phyloP scores from a whole-genome alignment of 64 coral and sea anemone species.

The Hydrozoanthus tunicans region DNA sequence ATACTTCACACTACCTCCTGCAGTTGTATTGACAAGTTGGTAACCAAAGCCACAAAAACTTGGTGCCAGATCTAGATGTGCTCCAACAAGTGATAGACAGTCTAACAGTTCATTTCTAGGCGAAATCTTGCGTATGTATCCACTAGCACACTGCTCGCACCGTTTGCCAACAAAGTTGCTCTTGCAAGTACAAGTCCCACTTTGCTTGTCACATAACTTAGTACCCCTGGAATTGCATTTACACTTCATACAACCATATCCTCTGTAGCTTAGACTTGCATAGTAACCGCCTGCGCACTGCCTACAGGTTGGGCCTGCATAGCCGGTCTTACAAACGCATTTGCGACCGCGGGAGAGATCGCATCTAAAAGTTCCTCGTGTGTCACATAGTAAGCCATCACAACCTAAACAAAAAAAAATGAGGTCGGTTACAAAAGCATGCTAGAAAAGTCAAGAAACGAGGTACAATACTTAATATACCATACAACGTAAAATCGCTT shows the following conservation, averaged over 20 bases:
- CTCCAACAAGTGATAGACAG: conserved; percentile 4
- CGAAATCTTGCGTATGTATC: conserved; percentile 26
- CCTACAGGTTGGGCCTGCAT: neutral
- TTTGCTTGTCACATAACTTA: conserved; percentile 36
- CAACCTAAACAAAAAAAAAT: conserved; percentile 34
- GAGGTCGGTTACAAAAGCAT: neutral
- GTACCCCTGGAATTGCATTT: conserved; percentile 15
- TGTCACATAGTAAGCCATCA: neutral
- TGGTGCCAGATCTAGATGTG: neutral
- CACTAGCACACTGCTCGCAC: conserved; percentile 20
- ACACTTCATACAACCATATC: conserved; percentile 14
- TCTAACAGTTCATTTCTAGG: neutral
- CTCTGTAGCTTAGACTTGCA: neutral
- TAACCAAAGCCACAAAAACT: conserved; percentile 17
- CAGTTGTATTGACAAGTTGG: conserved; percentile 15
- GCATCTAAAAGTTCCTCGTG: neutral
- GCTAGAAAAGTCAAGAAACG: neutral
- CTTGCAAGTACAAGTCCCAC: conserved; percentile 41
- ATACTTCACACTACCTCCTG: neutral
- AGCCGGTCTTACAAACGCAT: conserved; percentile 34
- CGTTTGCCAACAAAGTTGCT: neutral
- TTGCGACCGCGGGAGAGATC: neutral
- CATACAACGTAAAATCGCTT: neutral
- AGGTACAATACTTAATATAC: neutral
- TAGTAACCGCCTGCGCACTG: conserved; percentile 9